phyloP scores from a whole-genome alignment of 2,888 invertebrate species.

The Eristalinus aeneus region DNA sequence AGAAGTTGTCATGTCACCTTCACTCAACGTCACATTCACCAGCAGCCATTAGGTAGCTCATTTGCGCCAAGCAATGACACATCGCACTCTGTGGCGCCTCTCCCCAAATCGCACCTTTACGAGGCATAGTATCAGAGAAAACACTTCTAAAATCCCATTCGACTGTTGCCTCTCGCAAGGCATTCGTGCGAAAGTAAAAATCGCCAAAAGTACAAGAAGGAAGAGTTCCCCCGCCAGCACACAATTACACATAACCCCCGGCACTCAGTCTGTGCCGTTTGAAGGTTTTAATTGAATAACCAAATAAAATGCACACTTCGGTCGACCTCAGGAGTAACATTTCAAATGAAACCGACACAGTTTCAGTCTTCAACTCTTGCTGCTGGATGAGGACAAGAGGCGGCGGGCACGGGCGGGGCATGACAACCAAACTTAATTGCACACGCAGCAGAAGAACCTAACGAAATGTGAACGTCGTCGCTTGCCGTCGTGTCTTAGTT shows the following conservation, averaged over 20 bases:
- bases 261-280: not conserved
- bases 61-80: not conserved
- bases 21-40: not conserved
- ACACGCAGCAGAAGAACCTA: slow-evolving; percentile 10
- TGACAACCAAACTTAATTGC: slow-evolving; percentile 56
- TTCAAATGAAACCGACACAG: slow-evolving; percentile 37
- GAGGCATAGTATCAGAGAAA: not conserved
- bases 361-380: not conserved
- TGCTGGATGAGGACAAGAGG: not conserved
- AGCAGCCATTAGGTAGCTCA: not conserved
- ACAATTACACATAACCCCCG: slow-evolving; percentile 7
- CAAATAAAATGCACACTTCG: slow-evolving; percentile 40
- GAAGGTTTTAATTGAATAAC: slow-evolving; percentile 7
- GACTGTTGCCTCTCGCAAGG: not conserved
- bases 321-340: slow-evolving; percentile 21
- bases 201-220: not conserved
- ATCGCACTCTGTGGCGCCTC: not conserved
- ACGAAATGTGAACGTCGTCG: slow-evolving; percentile 20
- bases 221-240: not conserved
- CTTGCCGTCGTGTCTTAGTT: not conserved
- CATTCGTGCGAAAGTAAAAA: too few relatives aligned
- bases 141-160: not conserved
- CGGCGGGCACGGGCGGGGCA: not conserved
- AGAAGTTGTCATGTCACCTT: not conserved
- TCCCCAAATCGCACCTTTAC: not conserved